phyloP scores from a whole-genome alignment of 2,113 vertebrate species.

The Hoplias malabaricus region DNA sequence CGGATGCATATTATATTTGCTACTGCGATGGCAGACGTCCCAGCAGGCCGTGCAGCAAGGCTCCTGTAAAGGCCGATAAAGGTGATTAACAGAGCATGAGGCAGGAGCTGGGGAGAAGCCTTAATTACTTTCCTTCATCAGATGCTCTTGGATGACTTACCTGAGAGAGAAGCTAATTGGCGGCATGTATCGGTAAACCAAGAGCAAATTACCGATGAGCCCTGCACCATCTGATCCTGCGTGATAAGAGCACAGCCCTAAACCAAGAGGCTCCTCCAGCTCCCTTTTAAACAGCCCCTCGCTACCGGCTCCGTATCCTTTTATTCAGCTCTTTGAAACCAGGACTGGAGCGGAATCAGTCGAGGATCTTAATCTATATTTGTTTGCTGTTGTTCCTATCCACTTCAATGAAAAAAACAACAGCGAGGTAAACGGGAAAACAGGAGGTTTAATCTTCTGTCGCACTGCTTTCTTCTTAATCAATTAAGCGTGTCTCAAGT shows the following conservation, averaged over 20 bases:
- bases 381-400: conserved; percentile 20
- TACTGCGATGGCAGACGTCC: neutral
- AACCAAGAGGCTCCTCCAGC: conserved; percentile 44
- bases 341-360: conserved; percentile 24
- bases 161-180: conserved; percentile 73
- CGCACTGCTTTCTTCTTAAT: neutral
- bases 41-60: neutral
- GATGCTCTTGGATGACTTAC: conserved; percentile 66
- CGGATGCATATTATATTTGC: too few relatives aligned
- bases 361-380: conserved; percentile 23
- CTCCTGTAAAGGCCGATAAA: conserved; percentile 60
- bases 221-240: conserved; percentile 60
- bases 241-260: conserved; percentile 64
- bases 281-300: conserved; percentile 3
- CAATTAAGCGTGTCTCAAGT: neutral
- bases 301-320: neutral
- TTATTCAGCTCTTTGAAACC: conserved; percentile 30
- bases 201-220: conserved; percentile 63
- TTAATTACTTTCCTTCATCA: conserved; percentile 71
- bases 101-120: conserved; percentile 63
- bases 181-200: conserved; percentile 72
- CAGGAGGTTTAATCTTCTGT: neutral
- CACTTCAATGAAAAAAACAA: conserved; percentile 9
- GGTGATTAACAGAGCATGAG: conserved; percentile 59
- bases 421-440: neutral